These are phyloP conservation scores for Ectropis grisescens DNA, from an alignment of 1,140 invertebrate genomes.

Conservation along the genomic window DNA sequence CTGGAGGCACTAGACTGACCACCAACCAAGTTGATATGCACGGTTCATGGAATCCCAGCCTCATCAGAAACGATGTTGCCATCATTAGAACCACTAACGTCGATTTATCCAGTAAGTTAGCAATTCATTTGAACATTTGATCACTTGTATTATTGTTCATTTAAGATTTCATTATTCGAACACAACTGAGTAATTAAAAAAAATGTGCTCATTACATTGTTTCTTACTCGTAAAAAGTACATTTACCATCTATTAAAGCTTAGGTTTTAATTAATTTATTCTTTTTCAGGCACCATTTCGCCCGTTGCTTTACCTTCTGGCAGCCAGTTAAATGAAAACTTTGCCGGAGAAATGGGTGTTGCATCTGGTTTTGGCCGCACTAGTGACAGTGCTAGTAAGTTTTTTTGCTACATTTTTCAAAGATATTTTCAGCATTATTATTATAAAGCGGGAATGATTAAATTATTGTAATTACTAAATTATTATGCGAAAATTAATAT, in stretches of 20 bases:
- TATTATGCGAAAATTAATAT: too few species aligned
- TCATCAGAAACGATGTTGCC: slow-evolving; percentile 22
- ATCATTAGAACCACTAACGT: slow-evolving; percentile 25
- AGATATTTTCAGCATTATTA: too few species aligned
- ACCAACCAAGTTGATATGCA: slow-evolving; percentile 17
- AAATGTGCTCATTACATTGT: too few species aligned
- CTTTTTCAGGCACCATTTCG: neutral
- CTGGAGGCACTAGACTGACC: slow-evolving; percentile 17
- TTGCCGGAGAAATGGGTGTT: neutral
- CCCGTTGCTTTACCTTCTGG: slow-evolving; percentile 5
- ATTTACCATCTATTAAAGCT: too few species aligned
- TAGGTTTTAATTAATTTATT: too few species aligned
- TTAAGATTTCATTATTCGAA: too few species aligned
- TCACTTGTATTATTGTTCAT: neutral
- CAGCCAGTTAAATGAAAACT: slow-evolving; percentile 1
- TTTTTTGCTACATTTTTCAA: too few species aligned
- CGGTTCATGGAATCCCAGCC: slow-evolving; percentile 13
- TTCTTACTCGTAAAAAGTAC: too few species aligned
- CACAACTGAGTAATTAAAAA: neutral
- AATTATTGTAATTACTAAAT: too few species aligned
- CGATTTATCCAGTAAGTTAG: slow-evolving; percentile 28
- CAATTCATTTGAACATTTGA: neutral
- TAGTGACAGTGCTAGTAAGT: slow-evolving; percentile 1
- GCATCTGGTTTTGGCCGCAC: slow-evolving; percentile 7
- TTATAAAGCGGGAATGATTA: too few species aligned